Conservation (phyloP, 2,888 invertebrate genomes). For the Tetanocera ferruginea region DNA sequence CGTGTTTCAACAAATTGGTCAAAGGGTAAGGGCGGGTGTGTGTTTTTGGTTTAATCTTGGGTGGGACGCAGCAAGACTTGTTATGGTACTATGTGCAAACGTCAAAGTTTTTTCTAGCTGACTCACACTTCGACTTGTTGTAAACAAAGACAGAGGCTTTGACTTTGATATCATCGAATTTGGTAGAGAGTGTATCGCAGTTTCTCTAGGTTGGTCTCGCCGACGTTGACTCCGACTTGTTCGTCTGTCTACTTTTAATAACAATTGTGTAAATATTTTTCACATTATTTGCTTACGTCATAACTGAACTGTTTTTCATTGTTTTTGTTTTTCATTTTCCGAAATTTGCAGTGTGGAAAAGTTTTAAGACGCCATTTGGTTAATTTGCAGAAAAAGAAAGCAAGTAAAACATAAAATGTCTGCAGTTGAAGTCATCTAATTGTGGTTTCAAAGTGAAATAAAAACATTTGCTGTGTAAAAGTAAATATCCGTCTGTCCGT, state of each 20-base stretch:
- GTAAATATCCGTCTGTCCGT: too few species aligned
- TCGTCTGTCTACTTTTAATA: neutral
- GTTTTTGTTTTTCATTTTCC: neutral
- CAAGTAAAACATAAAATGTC: neutral
- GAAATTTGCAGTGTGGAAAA: slow-evolving; percentile 8
- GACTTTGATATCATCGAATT: neutral
- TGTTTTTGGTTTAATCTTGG: neutral
- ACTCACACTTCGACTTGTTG: neutral
- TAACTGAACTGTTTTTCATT: neutral
- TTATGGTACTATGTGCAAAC: too few species aligned
- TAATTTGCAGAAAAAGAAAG: neutral
- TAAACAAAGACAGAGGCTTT: neutral
- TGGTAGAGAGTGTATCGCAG: too few species aligned
- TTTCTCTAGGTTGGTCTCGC: neutral
- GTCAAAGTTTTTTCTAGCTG: neutral
- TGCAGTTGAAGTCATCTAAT: too few species aligned
- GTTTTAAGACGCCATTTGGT: neutral
- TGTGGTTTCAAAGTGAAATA: too few species aligned
- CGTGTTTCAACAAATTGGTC: too few species aligned
- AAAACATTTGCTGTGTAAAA: too few species aligned
- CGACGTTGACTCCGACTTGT: neutral
- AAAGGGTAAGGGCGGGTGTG: neutral
- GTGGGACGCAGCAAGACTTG: too few species aligned
- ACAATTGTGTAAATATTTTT: neutral
- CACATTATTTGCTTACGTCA: slow-evolving; percentile 17